phyloP scores from a whole-genome alignment of 2,888 invertebrate species.

The Drosophila yooni region DNA sequence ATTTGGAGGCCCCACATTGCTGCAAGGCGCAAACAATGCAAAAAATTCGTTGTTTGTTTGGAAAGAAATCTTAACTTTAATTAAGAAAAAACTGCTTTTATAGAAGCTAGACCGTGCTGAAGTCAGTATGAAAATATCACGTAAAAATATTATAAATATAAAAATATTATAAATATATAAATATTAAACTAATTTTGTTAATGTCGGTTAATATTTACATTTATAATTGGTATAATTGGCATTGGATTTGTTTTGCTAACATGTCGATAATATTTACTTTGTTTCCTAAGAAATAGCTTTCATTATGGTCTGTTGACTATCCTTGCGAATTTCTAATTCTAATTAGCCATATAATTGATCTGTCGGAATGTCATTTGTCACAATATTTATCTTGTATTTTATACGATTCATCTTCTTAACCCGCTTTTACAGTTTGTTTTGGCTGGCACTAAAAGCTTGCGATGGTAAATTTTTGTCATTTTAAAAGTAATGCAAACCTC shows the following conservation, averaged over 20 bases:
- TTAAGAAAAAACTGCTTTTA: background rate
- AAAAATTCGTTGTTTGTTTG: background rate
- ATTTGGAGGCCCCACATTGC: background rate
- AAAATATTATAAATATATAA: background rate
- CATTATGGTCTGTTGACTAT: background rate
- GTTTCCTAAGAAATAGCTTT: background rate
- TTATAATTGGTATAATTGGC: background rate
- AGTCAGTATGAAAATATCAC: background rate
- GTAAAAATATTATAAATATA: background rate
- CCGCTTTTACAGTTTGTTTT: constrained; percentile 2
- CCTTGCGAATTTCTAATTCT: background rate
- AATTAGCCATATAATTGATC: background rate
- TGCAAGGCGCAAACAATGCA: background rate
- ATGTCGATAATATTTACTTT: background rate
- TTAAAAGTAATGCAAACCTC: constrained; percentile 20
- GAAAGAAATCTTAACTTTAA: background rate
- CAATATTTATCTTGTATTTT: background rate
- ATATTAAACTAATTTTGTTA: background rate
- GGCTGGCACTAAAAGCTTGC: constrained; percentile 16
- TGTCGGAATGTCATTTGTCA: background rate
- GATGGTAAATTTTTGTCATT: constrained; percentile 26
- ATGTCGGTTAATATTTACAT: too few species aligned
- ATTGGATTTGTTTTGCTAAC: background rate
- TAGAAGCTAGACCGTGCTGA: background rate
- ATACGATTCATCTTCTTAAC: background rate